Conservation (phyloP, 1,140 invertebrate genomes). For the Bombus polaris region DNA sequence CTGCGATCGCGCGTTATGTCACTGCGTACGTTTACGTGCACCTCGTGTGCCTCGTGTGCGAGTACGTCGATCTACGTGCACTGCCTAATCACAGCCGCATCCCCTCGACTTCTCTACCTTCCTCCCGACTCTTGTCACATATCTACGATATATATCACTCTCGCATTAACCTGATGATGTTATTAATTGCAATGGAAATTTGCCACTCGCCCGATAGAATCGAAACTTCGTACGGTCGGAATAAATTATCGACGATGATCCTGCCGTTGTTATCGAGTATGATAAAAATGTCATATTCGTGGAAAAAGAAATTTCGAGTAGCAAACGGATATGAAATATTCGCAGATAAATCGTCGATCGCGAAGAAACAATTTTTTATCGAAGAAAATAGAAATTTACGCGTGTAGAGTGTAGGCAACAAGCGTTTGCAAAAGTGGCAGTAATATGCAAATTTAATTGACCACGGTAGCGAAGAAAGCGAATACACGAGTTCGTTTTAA, state of each 20-base stretch:
- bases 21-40: slow-evolving; percentile 29
- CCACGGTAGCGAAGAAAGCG: not conserved
- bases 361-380: too few species aligned
- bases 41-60: not conserved
- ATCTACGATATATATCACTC: too few species aligned
- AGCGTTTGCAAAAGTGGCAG: not conserved
- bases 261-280: too few species aligned
- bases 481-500: not conserved
- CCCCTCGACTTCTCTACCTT: not conserved
- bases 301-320: too few species aligned
- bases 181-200: not conserved
- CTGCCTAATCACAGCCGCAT: not conserved
- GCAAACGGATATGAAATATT: too few species aligned
- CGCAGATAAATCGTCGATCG: too few species aligned
- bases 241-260: too few species aligned
- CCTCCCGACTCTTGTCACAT: too few species aligned
- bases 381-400: not conserved
- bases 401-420: too few species aligned
- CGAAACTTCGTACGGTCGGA: fast-evolving
- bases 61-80: slow-evolving; percentile 16
- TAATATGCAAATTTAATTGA: not conserved
- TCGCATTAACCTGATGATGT: too few species aligned
- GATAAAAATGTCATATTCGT: fast-evolving
- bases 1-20: slow-evolving; percentile 1
- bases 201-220: too few species aligned